Evolutionary conservation across 2,797 vertebrate species (phyloP).

Genomic region (Dendrocincla tyrannina): DNA sequence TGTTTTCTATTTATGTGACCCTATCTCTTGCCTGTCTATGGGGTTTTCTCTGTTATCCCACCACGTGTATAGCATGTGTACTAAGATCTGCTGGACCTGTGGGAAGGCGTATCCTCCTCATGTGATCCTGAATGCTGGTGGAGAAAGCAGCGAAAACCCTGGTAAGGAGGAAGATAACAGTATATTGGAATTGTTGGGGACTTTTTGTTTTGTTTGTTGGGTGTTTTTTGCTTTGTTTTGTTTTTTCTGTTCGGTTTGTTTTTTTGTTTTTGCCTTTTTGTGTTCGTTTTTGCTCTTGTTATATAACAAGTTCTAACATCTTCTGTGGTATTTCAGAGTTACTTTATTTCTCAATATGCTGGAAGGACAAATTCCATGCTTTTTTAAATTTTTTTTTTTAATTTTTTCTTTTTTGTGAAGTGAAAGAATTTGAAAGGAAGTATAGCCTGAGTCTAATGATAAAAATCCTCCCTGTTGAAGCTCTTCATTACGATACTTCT

Average conservation of each 20-base stretch:
- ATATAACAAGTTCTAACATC: neutral
- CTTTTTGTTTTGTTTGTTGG: no score
- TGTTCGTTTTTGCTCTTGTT: neutral
- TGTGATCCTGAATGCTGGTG: neutral
- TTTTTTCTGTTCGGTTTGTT: neutral
- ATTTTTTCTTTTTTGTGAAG: neutral
- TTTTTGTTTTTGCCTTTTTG: neutral
- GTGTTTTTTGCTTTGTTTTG: no score
- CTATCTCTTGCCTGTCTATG: neutral
- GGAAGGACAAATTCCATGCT: conserved; percentile 9
- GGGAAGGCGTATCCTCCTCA: neutral
- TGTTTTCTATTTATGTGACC: neutral
- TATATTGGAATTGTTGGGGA: neutral
- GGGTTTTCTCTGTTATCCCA: neutral
- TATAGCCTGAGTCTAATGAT: neutral
- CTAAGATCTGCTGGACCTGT: neutral
- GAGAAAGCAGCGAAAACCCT: neutral
- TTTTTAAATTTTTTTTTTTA: neutral
- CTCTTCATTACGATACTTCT: conserved; percentile 60
- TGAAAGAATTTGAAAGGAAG: conserved; percentile 35
- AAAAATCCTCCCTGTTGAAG: conserved; percentile 47
- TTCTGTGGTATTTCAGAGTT: conserved; percentile 7
- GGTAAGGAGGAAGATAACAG: neutral
- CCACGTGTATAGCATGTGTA: neutral
- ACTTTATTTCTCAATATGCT: conserved; percentile 15